A percentile compares a stretch with the other conserved stretches of the same genome.
Conservation (phyloP, 1,140 invertebrate genomes). For the Brachionus asplanchnoidis region DNA sequence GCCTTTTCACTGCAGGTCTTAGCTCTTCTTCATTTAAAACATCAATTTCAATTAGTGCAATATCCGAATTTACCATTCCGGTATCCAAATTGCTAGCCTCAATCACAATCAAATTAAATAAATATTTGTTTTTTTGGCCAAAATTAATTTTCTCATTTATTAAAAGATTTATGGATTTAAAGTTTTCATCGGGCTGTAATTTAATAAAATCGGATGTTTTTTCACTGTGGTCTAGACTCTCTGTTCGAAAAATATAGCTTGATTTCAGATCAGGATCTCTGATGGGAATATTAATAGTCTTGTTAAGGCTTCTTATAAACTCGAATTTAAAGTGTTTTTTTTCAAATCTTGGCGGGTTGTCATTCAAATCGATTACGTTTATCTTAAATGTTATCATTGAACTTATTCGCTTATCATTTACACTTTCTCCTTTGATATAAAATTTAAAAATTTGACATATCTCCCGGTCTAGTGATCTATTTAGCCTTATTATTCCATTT, state of each 20-base stretch:
- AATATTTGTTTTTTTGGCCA: background rate
- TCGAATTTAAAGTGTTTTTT: background rate
- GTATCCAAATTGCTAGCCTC: background rate
- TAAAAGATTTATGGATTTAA: background rate
- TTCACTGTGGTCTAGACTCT: background rate
- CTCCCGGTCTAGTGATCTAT: background rate
- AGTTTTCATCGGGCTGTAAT: background rate
- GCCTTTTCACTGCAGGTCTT: background rate
- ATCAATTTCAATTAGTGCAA: background rate
- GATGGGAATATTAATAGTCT: background rate
- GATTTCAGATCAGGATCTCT: background rate
- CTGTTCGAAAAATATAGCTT: background rate
- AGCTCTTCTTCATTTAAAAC: background rate
- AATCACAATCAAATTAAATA: background rate
- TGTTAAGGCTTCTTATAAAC: background rate
- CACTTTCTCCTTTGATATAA: background rate
- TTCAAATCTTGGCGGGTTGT: background rate
- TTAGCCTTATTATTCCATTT: background rate
- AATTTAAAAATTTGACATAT: background rate
- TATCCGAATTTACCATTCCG: background rate
- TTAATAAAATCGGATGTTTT: background rate
- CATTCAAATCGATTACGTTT: background rate
- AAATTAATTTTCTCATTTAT: background rate
- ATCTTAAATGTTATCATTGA: conserved; percentile 16
- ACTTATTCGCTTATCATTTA: conserved; percentile 4